Evolutionary conservation across 2,888 invertebrate species (phyloP), one percentile per base, ranked within the genome.

Genomic region (Nymphalis c-album): DNA sequence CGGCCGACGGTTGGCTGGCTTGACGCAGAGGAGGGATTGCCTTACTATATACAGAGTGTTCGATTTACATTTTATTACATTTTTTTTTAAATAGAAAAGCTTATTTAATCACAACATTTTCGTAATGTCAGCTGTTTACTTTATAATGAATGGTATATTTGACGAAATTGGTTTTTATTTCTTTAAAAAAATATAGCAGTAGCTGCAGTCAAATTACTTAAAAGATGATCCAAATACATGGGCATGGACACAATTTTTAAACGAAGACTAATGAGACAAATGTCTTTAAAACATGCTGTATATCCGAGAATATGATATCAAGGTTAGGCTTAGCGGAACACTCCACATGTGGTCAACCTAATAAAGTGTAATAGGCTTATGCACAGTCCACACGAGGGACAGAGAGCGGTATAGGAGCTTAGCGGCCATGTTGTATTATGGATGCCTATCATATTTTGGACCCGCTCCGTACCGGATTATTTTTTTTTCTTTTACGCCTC

Each of bases 371-470:
- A 92, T 80, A 80, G 85, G 78, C 71, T 81, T 86, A 90, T 81
- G 78, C 77, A 73, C 75, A 72, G 71, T 67, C 69, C 75, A 60
- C 76, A 72, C 67, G 88, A 71, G 80, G 73, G 87, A 91, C 78
- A 81, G 83, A 82, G 91, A 87, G 69, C 72, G 83, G 79, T 79
- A 82, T 86, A 90, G 79, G 84, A 85, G 90, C 91, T 91, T 90
- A 91, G 91, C 91, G 85, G 92, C 92, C 92, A 92, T 92, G 91
- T 92, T 92, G 91, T 90, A 89, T 91, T 92, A 92, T 91, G 91
- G 91, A 91, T 91, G 90, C 91, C 91, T 91, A 91, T 92, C 91
- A 92, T 92, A 91, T 92, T 91, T 91, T 91, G 91, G 91, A 91
- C 90, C 88, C 88, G 89, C 88, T 90, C 82, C 79, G 88, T 86